Conservation (phyloP, 2,888 invertebrate species). For the Xestia xanthographa region DNA sequence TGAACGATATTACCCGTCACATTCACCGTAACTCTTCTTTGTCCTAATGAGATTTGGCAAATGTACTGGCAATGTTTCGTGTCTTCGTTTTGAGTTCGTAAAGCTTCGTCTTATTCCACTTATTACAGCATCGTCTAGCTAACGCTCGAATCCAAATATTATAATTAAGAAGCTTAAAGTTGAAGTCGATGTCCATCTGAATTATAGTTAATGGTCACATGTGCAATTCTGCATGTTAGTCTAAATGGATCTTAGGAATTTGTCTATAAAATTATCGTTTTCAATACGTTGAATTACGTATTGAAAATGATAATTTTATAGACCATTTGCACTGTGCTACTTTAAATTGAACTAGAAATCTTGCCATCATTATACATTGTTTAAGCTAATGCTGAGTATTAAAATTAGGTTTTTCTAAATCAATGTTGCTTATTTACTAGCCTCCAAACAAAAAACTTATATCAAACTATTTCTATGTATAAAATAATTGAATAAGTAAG, state of each 20-base stretch:
- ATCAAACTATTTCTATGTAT: background rate
- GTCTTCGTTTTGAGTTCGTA: slow-evolving; percentile 48
- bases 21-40: slow-evolving; percentile 74
- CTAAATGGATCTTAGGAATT: background rate
- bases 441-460: background rate
- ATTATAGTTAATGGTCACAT: slow-evolving; percentile 7
- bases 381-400: background rate
- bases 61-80: slow-evolving; percentile 61
- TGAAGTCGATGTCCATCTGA: slow-evolving; percentile 25
- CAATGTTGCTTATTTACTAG: background rate
- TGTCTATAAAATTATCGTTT: background rate
- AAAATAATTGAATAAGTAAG: background rate
- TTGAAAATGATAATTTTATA: no score
- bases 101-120: slow-evolving; percentile 43
- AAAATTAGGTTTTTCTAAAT: no score
- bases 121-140: slow-evolving; percentile 55
- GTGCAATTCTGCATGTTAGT: background rate
- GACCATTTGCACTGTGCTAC: background rate
- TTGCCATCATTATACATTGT: background rate
- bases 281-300: no score
- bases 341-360: background rate
- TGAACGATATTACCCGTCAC: slow-evolving; percentile 76
- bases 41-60: slow-evolving; percentile 70
- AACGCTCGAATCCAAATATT: slow-evolving; percentile 20
- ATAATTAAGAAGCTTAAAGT: slow-evolving; percentile 36